Percentiles rank a stretch among this genome's conserved stretches.
Conservation (phyloP, 2,888 invertebrate species). For the Lordiphosa fenestrarum region DNA sequence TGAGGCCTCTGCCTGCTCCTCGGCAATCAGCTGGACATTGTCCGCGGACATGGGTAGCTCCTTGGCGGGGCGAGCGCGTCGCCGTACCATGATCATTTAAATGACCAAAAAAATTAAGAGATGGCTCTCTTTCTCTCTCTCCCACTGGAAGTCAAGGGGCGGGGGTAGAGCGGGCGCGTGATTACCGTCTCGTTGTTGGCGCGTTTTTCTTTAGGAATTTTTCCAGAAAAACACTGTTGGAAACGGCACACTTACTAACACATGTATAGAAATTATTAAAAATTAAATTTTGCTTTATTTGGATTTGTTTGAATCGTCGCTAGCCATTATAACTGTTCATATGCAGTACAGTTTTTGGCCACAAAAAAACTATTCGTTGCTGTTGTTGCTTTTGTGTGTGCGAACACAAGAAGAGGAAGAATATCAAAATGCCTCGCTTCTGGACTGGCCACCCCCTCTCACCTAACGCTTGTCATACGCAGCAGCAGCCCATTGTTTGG, state of each 20-base stretch:
- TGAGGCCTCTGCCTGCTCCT: constrained; percentile 14
- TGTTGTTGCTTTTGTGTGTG: constrained; percentile 34
- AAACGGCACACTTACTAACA: constrained; percentile 11
- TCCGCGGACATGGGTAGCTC: constrained; percentile 25
- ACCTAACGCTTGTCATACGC: constrained; percentile 48
- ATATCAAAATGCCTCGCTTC: constrained; percentile 26
- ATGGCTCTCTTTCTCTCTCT: not conserved
- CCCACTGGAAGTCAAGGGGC: not conserved
- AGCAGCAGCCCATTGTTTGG: constrained; percentile 36
- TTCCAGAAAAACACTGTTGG: not conserved
- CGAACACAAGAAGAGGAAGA: constrained; percentile 53
- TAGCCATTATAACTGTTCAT: constrained; percentile 1
- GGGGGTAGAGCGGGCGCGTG: constrained; percentile 24
- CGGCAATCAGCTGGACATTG: constrained; percentile 8
- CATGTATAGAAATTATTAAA: constrained; percentile 23
- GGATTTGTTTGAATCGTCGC: constrained; percentile 11
- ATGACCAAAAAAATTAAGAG: constrained; percentile 3
- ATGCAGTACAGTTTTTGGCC: constrained; percentile 65
- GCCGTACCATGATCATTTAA: constrained; percentile 75
- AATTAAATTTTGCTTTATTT: constrained; percentile 26
- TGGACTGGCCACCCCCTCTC: constrained; percentile 13
- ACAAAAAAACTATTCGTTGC: constrained; percentile 58
- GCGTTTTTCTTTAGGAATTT: constrained; percentile 24
- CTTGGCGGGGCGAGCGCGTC: constrained; percentile 65
- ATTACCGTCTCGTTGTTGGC: constrained; percentile 28